Evolutionary conservation across 1,140 invertebrate genomes (phyloP), one percentile per base, ranked within the genome.

Genomic region (Dendrolimus kikuchii): DNA sequence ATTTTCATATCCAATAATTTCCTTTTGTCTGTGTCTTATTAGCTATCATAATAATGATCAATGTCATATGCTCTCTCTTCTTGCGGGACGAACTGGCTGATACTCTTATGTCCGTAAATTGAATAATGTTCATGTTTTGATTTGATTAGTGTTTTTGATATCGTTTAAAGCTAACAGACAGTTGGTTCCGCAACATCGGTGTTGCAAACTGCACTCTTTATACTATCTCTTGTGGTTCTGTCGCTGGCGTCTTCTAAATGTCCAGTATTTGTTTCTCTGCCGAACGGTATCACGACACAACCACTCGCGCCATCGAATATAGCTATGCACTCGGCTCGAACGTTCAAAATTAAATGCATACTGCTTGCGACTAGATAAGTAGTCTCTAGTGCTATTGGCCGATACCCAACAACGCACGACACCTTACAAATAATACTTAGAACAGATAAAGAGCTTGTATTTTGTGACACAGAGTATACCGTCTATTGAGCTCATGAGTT

Each of bases 201-300:
- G 81, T 86, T 86, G 83, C 83, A 86, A 86, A 86, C 72, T 86
- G 83, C 83, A 86, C 81, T 86, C 83, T 86, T 82, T 86, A 84
- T 86, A 81, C 78, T 84, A 73, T 81, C 73, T 84, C 72, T 74
- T 86, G 77, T 83, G 74, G 73, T 80, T 79, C 83, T 82, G 77
- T 84, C 79, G 82, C 82, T 78, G 81, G 77, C 72, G 76, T 84
- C 78, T 76, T 72, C 71, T 77, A 71, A 75, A 74, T 74, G 78
- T 77, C 76, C 72, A 83, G 77, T 83, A 60, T 56, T 56, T 60
- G 80, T 78, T 77, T 79, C 60, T 74, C 65, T 71, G 76, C 68
- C 71, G 59, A 69, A 57, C 68, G 74, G 68, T 75, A 66, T 65
- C 65, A 62, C 66, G 68, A 76, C 74, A 74, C 68, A 66, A 79